phyloP scores from a whole-genome alignment of 2,113 vertebrate species.

The Synchiropus splendidus region DNA sequence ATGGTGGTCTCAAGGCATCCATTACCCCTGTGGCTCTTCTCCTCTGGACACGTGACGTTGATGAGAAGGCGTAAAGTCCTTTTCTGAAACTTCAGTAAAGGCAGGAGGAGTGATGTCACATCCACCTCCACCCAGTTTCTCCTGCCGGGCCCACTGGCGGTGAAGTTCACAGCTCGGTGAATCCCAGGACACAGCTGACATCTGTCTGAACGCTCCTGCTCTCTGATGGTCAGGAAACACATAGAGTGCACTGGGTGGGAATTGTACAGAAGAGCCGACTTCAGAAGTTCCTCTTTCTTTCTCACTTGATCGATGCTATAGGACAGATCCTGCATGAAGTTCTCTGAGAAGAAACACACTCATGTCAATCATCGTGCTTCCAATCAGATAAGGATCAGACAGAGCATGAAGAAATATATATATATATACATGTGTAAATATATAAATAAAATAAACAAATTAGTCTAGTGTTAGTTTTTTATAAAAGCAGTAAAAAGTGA shows the following conservation, averaged over 20 bases:
- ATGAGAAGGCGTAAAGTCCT: slow-evolving; percentile 71
- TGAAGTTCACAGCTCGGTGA: slow-evolving; percentile 59
- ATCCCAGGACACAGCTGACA: slow-evolving; percentile 50
- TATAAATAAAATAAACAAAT: too few relatives aligned
- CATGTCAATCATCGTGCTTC: too few relatives aligned
- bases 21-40: slow-evolving; percentile 18
- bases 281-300: slow-evolving; percentile 75
- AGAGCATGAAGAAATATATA: too few relatives aligned
- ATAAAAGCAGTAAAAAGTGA: too few relatives aligned
- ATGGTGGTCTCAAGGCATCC: slow-evolving; percentile 37
- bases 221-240: slow-evolving; percentile 67
- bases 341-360: slow-evolving; percentile 49
- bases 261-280: slow-evolving; percentile 82
- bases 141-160: slow-evolving; percentile 36
- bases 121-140: slow-evolving; percentile 81
- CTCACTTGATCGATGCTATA: slow-evolving; percentile 81
- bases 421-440: too few relatives aligned
- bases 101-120: slow-evolving; percentile 75
- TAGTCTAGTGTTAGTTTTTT: too few relatives aligned
- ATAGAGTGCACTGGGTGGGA: slow-evolving; percentile 61
- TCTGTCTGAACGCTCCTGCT: slow-evolving; percentile 35
- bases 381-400: too few relatives aligned
- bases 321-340: slow-evolving; percentile 72
- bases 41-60: slow-evolving; percentile 70
- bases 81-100: slow-evolving; percentile 65